Evolutionary conservation across 2,113 vertebrate species (phyloP), one percentile per base, ranked within the genome.

Genomic region (Leiothrix lutea): DNA sequence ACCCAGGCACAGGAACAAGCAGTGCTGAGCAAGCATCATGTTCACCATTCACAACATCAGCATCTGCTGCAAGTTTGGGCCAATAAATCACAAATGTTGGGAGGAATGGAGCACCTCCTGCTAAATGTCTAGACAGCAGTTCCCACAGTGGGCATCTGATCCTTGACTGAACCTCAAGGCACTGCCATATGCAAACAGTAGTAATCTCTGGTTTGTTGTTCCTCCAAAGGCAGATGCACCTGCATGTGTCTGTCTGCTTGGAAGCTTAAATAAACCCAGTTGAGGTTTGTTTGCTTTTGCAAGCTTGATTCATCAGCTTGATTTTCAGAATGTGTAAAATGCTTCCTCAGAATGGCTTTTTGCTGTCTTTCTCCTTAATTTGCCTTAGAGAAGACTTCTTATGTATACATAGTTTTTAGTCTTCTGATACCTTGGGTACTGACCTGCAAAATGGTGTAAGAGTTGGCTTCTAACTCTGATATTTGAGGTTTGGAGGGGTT

Each of bases 161-260:
- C 95, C 88, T 86, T 94, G 64, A 74, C 82, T 92, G 86, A 88
- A 86, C 94, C 92, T 96, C 40, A 4, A 94, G 92, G 90, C 82
- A 45, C n/a, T 90, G 72, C 94, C 95, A 86, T 96, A 97, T 97
- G 96, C 67, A 94, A 71, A 88, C 56, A 90, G 51, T 80, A 56
- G 71, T 97, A 96, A 96, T 96, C 94, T 86, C 81, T 93, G 92
- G 62, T 95, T 95, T 96, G 89, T 92, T 96, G 71, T 91, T 93
- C 72, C 90, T 95, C 94, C 93, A 97, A 94, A 85, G 85, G 80
- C 67, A 0, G 78, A 86, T 88, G 64, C 2, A 53, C 67, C 90
- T 91, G 74, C 79, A n/a, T 95, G 91, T 90, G 81, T 82, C 79
- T 77, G 67, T 83, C 81, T 92, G 56, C 75, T 88, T 88, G 64